Percentiles rank a stretch among this genome's conserved stretches.
Conservation (phyloP, 2,888 invertebrate genomes). For the Macrophya annulata region DNA sequence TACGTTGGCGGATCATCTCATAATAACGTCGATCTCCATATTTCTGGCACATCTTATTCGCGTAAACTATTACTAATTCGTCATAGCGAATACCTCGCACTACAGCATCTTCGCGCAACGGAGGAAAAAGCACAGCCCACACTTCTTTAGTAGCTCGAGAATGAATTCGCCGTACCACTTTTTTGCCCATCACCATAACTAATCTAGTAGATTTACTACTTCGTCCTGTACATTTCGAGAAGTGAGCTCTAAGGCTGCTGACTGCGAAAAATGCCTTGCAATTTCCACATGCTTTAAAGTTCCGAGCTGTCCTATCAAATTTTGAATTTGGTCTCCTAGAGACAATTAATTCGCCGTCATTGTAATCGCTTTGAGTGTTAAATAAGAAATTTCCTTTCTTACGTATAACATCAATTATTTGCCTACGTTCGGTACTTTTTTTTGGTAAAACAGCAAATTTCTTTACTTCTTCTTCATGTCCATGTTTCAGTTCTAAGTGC, state of each 20-base stretch:
- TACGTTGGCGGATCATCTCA: conserved; percentile 62
- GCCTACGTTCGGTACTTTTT: conserved; percentile 47
- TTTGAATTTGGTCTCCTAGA: conserved; percentile 59
- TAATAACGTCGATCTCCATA: conserved; percentile 60
- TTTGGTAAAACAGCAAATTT: conserved; percentile 56
- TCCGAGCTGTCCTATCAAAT: conserved; percentile 54
- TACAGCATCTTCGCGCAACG: conserved; percentile 63
- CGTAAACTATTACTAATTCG: conserved; percentile 62
- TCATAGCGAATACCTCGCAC: conserved; percentile 62
- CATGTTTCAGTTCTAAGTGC: conserved; percentile 55
- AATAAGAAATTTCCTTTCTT: conserved; percentile 63
- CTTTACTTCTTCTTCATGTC: conserved; percentile 55
- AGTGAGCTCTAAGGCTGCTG: conserved; percentile 61
- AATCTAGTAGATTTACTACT: conserved; percentile 32
- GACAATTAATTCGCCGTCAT: conserved; percentile 63
- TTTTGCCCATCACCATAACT: conserved; percentile 51
- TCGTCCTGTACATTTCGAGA: conserved; percentile 47
- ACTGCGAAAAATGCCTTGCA: conserved; percentile 63
- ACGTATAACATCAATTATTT: conserved; percentile 59
- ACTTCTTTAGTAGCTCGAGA: conserved; percentile 58
- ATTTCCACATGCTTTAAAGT: conserved; percentile 60
- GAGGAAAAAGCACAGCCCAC: conserved; percentile 60
- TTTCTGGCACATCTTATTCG: conserved; percentile 62
- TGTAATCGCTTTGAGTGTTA: conserved; percentile 61
- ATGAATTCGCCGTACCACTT: conserved; percentile 58